Base-by-base conservation (phyloP, 2,888 invertebrate genomes). In the Plagodis dolabraria region DNA sequence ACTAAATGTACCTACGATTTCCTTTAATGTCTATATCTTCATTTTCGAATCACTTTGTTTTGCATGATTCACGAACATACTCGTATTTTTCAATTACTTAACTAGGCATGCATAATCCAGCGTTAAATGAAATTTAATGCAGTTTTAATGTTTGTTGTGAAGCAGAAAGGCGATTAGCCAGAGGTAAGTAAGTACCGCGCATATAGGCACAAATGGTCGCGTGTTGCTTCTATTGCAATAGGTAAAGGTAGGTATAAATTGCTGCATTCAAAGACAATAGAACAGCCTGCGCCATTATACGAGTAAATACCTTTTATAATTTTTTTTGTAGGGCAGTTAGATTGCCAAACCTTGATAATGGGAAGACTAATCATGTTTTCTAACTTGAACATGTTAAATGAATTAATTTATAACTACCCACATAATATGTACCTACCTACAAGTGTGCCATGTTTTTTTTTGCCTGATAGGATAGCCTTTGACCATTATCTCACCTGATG, bases 41-140 rank as follows among this genome's bases (percentile, higher is more conserved):
- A 4, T 22, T 22, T 22, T 22, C 22, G 22, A 70, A 70, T 62
- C 67, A 73, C 74, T 79, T 79, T 70, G 72, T 47, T 59, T 76
- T 55, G 60, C 79, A 79, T 80, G 80, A 74, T 77, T 67, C 80
- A 85, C 79, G 79, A 52, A 60, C 78, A 77, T 68, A n/a, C n/a
- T n/a, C n/a, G n/a, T n/a, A 74, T 80, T 80, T 83, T 85, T 82
- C 82, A 85, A 85, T 86, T 83, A 82, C 81, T 80, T 79, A 85
- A 82, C 79, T 75, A 78, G 80, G 72, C 79, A 74, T 77, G 78
- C 76, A 83, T 77, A 81, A 80, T 82, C 71, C 71, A 76, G 73
- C 76, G 82, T 80, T 86, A 85, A 89, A 89, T 86, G 83, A 79
- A 85, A 82, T 86, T 85, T 88, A 87, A 90, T 89, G 87, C 83